Evolutionary conservation across 1,140 invertebrate species (phyloP).

Genomic region (Scaptomyza montana): DNA sequence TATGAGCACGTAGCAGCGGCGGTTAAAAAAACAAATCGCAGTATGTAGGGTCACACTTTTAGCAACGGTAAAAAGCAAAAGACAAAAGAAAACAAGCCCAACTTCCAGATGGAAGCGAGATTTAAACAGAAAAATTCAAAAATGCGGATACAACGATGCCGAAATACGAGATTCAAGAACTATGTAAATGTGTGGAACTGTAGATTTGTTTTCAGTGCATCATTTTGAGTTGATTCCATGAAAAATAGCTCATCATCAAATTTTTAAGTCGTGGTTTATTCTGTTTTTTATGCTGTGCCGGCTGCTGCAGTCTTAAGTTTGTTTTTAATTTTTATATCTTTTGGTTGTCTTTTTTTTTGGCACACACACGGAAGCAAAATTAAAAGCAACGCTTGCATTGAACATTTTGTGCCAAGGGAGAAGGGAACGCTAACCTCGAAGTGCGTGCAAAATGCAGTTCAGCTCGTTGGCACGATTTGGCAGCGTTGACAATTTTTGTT

Average conservation of each 20-base stretch:
- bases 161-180: slow-evolving; percentile 7
- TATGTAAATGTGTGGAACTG: background rate
- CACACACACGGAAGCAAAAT: slow-evolving; percentile 67
- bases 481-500: slow-evolving; percentile 58
- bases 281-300: slow-evolving; percentile 17
- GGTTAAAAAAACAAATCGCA: background rate
- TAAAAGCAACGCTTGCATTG: slow-evolving; percentile 15
- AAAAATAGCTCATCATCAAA: slow-evolving; percentile 51
- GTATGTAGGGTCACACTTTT: slow-evolving; percentile 11
- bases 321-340: slow-evolving; percentile 11
- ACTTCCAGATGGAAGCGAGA: slow-evolving; percentile 6
- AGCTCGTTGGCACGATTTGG: slow-evolving; percentile 54
- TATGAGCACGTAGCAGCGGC: slow-evolving; percentile 6
- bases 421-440: slow-evolving; percentile 1
- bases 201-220: slow-evolving; percentile 57
- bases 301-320: slow-evolving; percentile 45
- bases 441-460: slow-evolving; percentile 65
- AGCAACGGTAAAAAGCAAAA: background rate
- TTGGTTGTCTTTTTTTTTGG: slow-evolving; percentile 29
- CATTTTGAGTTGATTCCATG: slow-evolving; percentile 66
- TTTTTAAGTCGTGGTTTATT: slow-evolving; percentile 67
- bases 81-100: background rate
- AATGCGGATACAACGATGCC: background rate
- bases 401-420: slow-evolving; percentile 1
- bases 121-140: slow-evolving; percentile 10